Conservation (phyloP, 2,888 invertebrate species). For the Zaprionus bogoriensis region DNA sequence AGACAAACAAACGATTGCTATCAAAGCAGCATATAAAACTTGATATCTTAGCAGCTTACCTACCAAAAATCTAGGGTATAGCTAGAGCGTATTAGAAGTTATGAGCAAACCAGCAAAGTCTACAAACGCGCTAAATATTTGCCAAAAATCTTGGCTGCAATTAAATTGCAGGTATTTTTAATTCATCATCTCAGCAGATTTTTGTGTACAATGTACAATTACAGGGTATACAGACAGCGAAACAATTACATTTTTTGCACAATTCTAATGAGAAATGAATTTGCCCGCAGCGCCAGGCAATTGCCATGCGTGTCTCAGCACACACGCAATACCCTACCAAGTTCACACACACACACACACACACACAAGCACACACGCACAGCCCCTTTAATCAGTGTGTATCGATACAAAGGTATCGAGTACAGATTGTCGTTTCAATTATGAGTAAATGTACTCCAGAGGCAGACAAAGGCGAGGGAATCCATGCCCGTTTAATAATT, state of each 20-base stretch:
- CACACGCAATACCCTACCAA: too few species aligned
- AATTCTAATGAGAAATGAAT: slow-evolving; percentile 12
- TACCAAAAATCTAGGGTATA: not conserved
- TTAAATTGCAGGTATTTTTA: too few species aligned
- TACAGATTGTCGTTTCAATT: slow-evolving; percentile 41
- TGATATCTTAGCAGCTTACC: not conserved
- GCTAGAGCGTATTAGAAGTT: too few species aligned
- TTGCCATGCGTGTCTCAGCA: not conserved
- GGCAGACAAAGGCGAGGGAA: slow-evolving; percentile 26
- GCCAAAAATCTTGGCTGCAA: too few species aligned
- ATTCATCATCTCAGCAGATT: too few species aligned
- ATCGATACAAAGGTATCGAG: slow-evolving; percentile 32
- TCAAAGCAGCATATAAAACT: not conserved
- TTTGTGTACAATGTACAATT: too few species aligned
- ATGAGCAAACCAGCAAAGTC: too few species aligned
- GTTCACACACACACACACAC: too few species aligned
- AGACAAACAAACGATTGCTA: not conserved
- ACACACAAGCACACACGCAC: too few species aligned
- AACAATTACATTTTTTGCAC: slow-evolving; percentile 10
- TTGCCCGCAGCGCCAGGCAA: not conserved
- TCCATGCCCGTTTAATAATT: slow-evolving; percentile 48
- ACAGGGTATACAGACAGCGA: not conserved
- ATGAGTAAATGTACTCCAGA: slow-evolving; percentile 42
- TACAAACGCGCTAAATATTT: too few species aligned
- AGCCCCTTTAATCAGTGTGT: slow-evolving; percentile 13